phyloP scores from a whole-genome alignment of 2,888 invertebrate species.

The Drosophila demipolita region DNA sequence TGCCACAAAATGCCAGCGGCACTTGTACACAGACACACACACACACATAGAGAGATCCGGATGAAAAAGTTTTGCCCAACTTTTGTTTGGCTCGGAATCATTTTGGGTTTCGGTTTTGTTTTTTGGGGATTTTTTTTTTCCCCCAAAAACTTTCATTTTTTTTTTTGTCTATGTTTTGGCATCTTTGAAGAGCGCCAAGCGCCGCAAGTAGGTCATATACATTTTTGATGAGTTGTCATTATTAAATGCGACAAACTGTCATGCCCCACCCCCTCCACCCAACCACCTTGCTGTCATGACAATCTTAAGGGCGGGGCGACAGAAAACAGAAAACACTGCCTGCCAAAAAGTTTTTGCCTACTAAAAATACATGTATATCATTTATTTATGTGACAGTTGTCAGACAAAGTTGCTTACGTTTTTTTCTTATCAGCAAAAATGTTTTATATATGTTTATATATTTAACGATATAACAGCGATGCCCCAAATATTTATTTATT shows the following conservation, averaged over 20 bases:
- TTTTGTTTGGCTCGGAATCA: slow-evolving; percentile 49
- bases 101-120: slow-evolving; percentile 45
- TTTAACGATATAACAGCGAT: slow-evolving; percentile 4
- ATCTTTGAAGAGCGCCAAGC: slow-evolving; percentile 52
- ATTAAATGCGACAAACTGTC: slow-evolving; percentile 69
- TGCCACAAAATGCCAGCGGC: slow-evolving; percentile 68
- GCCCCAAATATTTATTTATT: slow-evolving; percentile 41
- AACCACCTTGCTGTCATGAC: slow-evolving; percentile 36
- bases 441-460: slow-evolving; percentile 12
- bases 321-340: slow-evolving; percentile 34
- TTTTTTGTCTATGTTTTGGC: slow-evolving; percentile 39
- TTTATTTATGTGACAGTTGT: slow-evolving; percentile 75
- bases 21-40: slow-evolving; percentile 31
- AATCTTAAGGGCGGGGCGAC: slow-evolving; percentile 33
- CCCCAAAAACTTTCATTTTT: slow-evolving; percentile 18
- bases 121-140: slow-evolving; percentile 21
- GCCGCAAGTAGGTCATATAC: slow-evolving; percentile 81
- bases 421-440: slow-evolving; percentile 49
- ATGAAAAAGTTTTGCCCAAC: slow-evolving; percentile 56
- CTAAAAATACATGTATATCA: slow-evolving; percentile 51
- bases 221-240: slow-evolving; percentile 83
- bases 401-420: slow-evolving; percentile 41
- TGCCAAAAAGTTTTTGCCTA: slow-evolving; percentile 56
- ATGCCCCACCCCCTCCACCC: background rate
- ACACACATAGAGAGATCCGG: slow-evolving; percentile 18